Base-by-base conservation (phyloP, 2,797 vertebrate species). In the Alectoris magna region DNA sequence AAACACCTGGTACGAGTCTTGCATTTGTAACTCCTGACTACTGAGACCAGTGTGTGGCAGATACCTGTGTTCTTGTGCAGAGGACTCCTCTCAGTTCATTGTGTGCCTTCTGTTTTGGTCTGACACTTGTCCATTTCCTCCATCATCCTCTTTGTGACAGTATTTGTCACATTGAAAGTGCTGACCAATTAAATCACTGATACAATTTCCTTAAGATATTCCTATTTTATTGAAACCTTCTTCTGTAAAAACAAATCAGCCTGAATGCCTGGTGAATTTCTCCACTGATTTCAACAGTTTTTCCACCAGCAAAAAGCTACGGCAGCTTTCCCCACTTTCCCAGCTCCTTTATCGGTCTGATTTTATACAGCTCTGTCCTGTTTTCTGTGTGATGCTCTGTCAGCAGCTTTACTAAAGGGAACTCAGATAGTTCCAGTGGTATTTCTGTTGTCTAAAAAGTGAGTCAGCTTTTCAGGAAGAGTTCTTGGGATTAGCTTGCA, bases 381-480 rank as follows among this genome's bases (percentile, higher is more conserved):
- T 77, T 84, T 80, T 66, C 78, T 10, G 0, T 1, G 0, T 59
- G 62, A 2, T 91, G 68, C 73, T 78, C 72, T 87, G 72, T 91
- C 94, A 95, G 94, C 79, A 80, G 53, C 43, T 75, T 96, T 93
- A 29, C 87, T 64, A 29, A 87, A 73, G 84, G 77, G 86, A 82
- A 11, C 55, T 93, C 58, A 74, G 66, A 69, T 82, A 68, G 62
- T 77, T 96, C 84, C 91, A 85, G 78, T 2, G 1, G 58, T 62
- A 55, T 46, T 89, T 79, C 59, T 85, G 78, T 87, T 87, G 84
- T 46, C 36, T 71, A 91, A 81, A 90, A 82, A 85, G 38, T 85
- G 84, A 96, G 87, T 85, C 92, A 94, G 89, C 87, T 91, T 94
- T 92, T 94, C 82, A 80, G 72, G 81, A 86, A 59, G 48, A 66